A percentile compares a stretch with the other conserved stretches of the same genome.
Conservation (phyloP, 2,888 invertebrate genomes). For the Sinentomon sp. region DNA sequence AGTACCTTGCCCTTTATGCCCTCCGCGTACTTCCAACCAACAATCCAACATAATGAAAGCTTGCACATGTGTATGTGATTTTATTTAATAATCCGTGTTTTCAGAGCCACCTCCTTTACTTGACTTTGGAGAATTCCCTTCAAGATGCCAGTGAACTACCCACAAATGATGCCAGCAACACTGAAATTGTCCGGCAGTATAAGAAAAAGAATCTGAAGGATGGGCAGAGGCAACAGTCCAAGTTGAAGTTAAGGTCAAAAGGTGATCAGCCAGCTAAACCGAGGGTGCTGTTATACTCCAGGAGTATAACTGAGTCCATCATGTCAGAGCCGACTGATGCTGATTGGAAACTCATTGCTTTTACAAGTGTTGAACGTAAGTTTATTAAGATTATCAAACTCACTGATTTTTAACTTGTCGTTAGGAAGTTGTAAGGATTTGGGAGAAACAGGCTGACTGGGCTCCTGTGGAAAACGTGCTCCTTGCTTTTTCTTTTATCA, state of each 20-base stretch:
- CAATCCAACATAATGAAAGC: too few species aligned
- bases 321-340: too few species aligned
- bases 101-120: constrained; percentile 39
- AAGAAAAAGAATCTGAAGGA: constrained; percentile 27
- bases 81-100: too few species aligned
- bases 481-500: too few species aligned
- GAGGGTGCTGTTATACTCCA: constrained; percentile 30
- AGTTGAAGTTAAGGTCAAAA: constrained; percentile 15
- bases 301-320: constrained; percentile 20
- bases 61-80: too few species aligned
- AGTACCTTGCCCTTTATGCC: too few species aligned
- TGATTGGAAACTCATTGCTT: constrained; percentile 34
- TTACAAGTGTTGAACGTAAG: constrained; percentile 26
- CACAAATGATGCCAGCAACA: constrained; percentile 32
- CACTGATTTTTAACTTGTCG: too few species aligned
- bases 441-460: too few species aligned
- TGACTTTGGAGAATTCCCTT: constrained; percentile 41
- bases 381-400: too few species aligned
- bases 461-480: too few species aligned
- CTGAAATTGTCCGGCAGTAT: constrained; percentile 49
- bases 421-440: too few species aligned
- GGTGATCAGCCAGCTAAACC: constrained; percentile 28
- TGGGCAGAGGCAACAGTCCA: constrained; percentile 13
- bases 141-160: constrained; percentile 54
- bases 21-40: too few species aligned